A percentile compares a stretch with the other conserved stretches of the same genome.
These are phyloP conservation scores for Pangasianodon gigas DNA, from an alignment of 2,113 vertebrate species.

Conservation along the genomic window DNA sequence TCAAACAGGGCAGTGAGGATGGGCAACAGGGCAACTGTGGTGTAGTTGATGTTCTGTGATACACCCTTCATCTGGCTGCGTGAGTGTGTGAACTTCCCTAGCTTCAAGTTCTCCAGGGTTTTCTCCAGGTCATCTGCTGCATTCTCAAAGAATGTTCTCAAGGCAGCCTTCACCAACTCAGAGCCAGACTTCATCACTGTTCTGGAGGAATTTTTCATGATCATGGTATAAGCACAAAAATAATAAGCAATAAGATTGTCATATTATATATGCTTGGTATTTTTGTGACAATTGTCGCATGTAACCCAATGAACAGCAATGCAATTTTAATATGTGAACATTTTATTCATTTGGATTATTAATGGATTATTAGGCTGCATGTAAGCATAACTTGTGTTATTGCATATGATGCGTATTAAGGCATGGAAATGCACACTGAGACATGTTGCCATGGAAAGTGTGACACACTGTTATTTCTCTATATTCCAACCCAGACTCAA, in stretches of 20 bases:
- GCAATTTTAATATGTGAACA: not conserved
- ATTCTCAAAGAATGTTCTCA: conserved; percentile 94
- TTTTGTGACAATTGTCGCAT: not conserved
- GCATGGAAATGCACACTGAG: not conserved
- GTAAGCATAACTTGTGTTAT: not conserved
- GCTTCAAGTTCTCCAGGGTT: conserved; percentile 95
- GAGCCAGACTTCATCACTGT: conserved; percentile 98
- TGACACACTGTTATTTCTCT: not conserved
- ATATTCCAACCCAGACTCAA: not conserved
- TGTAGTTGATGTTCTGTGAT: conserved; percentile 99
- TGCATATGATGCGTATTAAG: not conserved
- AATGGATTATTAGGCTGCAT: not conserved
- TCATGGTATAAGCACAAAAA: not conserved
- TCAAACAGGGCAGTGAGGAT: conserved; percentile 95
- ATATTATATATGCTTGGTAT: not conserved
- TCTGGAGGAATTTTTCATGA: conserved; percentile 65
- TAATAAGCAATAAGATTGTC: not conserved
- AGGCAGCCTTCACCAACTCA: conserved; percentile 87
- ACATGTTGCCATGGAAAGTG: not conserved
- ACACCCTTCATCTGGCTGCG: conserved; percentile 97
- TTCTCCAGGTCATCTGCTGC: conserved; percentile 95
- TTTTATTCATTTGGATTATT: not conserved
- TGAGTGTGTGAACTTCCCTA: conserved; percentile 96
- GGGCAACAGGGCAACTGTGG: conserved; percentile 91
- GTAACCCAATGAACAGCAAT: not conserved